Evolutionary conservation across 2,113 vertebrate genomes (phyloP).

Genomic region (Aegithalos caudatus): DNA sequence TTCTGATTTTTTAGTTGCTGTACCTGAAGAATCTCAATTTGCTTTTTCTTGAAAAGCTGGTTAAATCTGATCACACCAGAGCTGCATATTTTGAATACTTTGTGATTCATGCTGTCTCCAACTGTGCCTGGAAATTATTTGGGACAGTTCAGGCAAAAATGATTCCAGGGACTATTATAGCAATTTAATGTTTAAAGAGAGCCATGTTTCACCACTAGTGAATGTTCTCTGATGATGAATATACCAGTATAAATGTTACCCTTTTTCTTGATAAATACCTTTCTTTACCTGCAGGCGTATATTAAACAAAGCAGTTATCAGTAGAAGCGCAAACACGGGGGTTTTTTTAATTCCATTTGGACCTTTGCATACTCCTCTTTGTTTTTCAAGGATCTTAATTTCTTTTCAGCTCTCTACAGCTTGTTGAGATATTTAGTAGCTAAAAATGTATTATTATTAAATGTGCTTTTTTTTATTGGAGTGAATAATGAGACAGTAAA

Average conservation of each 20-base stretch:
- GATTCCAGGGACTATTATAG: background rate
- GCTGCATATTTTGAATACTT: background rate
- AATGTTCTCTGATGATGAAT: background rate
- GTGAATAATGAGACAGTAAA: background rate
- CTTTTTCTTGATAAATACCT: background rate
- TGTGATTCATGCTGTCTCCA: background rate
- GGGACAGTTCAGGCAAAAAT: background rate
- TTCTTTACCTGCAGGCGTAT: background rate
- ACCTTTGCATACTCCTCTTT: background rate
- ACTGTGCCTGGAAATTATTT: background rate
- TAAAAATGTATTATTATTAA: constrained; percentile 1
- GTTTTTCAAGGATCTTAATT: background rate
- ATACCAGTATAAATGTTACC: background rate
- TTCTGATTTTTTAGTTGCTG: background rate
- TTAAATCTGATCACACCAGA: background rate
- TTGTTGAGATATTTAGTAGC: background rate
- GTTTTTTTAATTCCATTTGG: background rate
- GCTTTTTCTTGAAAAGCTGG: background rate
- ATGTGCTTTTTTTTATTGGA: background rate
- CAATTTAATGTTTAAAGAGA: background rate
- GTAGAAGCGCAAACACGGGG: background rate
- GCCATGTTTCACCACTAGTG: background rate
- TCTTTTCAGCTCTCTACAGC: background rate
- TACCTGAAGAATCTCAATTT: background rate
- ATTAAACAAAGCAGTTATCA: background rate